Percentiles rank a stretch among this genome's conserved stretches.
Evolutionary conservation across 1,140 invertebrate genomes (phyloP).

Genomic region (Papilio polytes): DNA sequence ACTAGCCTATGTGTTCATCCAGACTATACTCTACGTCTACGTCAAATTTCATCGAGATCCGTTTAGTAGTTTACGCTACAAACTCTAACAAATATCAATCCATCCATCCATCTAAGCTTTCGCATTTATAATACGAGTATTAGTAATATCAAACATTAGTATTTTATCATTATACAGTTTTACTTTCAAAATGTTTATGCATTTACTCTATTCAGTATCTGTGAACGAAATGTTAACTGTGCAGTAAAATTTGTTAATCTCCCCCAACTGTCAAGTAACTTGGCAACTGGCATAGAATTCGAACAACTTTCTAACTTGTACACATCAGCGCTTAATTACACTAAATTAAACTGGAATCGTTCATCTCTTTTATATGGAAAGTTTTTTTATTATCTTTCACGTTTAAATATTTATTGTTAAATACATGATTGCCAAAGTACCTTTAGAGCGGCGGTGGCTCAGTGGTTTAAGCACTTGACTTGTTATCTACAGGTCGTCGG

Average conservation of each 20-base stretch:
- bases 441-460: too few species aligned
- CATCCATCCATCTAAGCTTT: too few species aligned
- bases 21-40: too few species aligned
- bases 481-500: too few species aligned
- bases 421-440: too few species aligned
- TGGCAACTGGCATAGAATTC: slow-evolving; percentile 12
- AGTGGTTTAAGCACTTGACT: too few species aligned
- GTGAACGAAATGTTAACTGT: slow-evolving; percentile 1
- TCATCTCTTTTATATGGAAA: slow-evolving; percentile 6
- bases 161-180: neutral
- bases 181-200: neutral
- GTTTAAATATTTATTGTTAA: neutral
- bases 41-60: too few species aligned
- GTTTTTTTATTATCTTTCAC: neutral
- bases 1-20: too few species aligned
- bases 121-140: too few species aligned
- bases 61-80: too few species aligned
- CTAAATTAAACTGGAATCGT: slow-evolving; percentile 6
- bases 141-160: too few species aligned
- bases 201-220: neutral
- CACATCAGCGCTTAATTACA: slow-evolving; percentile 13
- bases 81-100: too few species aligned
- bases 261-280: neutral
- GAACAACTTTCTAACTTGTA: neutral
- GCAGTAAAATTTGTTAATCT: neutral